Evolutionary conservation across 2,113 vertebrate species (phyloP).

Genomic region (Todiramphus chloris): DNA sequence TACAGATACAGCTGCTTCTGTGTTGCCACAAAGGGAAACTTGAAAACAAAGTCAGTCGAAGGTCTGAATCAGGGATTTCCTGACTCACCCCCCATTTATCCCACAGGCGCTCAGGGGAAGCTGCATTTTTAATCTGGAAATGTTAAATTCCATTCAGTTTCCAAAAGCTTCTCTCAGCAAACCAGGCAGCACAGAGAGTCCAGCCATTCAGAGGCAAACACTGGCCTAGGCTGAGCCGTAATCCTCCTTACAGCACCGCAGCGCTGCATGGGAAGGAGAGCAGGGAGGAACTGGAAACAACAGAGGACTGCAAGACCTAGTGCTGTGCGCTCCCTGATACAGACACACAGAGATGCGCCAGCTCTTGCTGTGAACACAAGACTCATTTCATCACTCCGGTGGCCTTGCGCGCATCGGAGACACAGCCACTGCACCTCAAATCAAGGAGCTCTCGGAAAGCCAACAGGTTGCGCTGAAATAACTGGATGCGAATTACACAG

Average conservation of each 20-base stretch:
- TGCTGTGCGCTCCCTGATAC: not conserved
- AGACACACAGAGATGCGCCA: not conserved
- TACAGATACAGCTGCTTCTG: not conserved
- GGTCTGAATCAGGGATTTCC: not conserved
- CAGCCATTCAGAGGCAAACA: not conserved
- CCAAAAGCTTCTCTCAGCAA: not conserved
- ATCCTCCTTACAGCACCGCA: not conserved
- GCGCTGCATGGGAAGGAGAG: not conserved
- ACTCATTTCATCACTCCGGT: not conserved
- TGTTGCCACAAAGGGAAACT: not conserved
- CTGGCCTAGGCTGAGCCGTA: accelerated
- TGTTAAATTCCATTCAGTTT: not conserved
- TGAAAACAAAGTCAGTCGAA: not conserved
- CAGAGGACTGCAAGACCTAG: not conserved
- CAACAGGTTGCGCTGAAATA: not conserved
- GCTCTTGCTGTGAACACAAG: not conserved
- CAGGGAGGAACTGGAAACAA: not conserved
- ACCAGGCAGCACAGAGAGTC: not conserved
- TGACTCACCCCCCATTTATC: not conserved
- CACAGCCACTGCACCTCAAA: not conserved
- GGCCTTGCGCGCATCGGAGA: not conserved
- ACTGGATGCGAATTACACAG: not conserved
- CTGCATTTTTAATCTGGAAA: not conserved
- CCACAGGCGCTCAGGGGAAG: not conserved
- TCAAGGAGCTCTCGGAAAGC: not conserved